phyloP scores from a whole-genome alignment of 2,888 invertebrate species.

The Hybos culiciformis region DNA sequence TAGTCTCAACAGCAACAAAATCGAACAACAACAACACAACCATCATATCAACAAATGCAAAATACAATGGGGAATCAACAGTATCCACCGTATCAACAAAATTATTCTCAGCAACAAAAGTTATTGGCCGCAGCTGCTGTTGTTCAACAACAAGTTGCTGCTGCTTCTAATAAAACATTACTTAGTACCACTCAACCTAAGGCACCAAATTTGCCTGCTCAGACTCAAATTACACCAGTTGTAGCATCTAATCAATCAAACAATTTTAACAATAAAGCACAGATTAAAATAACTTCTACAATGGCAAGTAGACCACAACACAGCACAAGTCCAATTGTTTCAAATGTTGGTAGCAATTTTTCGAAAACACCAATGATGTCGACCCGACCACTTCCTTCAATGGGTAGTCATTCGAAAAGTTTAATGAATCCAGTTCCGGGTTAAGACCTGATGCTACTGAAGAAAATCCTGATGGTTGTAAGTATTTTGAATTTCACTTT shows the following conservation, averaged over 20 bases:
- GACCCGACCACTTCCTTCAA: background rate
- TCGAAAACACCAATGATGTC: background rate
- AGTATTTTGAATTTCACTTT: conserved; percentile 33
- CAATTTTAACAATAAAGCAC: conserved; percentile 8
- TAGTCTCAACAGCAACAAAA: background rate
- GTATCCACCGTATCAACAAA: conserved; percentile 4
- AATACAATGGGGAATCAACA: conserved; percentile 12
- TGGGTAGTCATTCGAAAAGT: conserved; percentile 13
- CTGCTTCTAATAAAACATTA: conserved; percentile 16
- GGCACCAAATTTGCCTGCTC: conserved; percentile 22
- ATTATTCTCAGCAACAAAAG: conserved; percentile 5
- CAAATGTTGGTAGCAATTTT: background rate
- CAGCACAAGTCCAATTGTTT: conserved; percentile 3
- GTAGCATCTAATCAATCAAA: conserved; percentile 6
- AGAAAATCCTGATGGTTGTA: conserved; percentile 75
- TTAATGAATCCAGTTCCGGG: background rate
- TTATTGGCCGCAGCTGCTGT: conserved; percentile 14
- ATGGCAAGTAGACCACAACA: background rate
- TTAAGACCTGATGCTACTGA: conserved; percentile 51
- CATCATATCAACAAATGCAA: background rate
- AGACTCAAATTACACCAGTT: conserved; percentile 19
- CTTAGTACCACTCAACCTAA: conserved; percentile 17
- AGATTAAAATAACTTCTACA: background rate
- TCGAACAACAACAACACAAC: background rate
- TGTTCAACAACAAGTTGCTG: conserved; percentile 10